These are phyloP conservation scores for Saimiri boliviensis DNA, from an alignment of 2,113 vertebrate species.

Conservation along the genomic window DNA sequence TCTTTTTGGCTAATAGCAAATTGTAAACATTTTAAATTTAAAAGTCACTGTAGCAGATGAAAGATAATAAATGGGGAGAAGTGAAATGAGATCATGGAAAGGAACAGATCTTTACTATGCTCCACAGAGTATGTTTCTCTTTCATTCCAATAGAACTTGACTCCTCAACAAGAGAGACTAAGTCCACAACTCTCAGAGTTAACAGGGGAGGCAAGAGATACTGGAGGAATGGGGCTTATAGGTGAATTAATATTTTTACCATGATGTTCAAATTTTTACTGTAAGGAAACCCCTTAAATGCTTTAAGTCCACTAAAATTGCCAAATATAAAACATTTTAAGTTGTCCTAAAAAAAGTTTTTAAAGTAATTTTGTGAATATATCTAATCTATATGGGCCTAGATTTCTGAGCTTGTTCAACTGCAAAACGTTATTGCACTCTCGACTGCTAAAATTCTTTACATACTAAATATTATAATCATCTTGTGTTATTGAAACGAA, in stretches of 20 bases:
- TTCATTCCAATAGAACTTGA: not conserved
- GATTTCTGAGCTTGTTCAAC: not conserved
- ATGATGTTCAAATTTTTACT: conserved; percentile 3
- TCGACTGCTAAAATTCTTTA: conserved; percentile 18
- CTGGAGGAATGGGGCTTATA: not conserved
- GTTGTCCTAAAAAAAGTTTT: not conserved
- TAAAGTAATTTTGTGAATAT: not conserved
- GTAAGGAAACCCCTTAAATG: not conserved
- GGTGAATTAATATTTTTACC: conserved; percentile 19
- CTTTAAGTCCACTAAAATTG: not conserved
- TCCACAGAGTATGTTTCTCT: not conserved
- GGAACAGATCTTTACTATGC: not conserved
- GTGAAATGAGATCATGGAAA: not conserved
- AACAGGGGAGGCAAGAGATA: not conserved
- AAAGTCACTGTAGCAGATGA: conserved; percentile 23
- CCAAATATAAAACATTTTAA: conserved; percentile 13
- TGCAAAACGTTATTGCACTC: not conserved
- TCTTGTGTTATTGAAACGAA: not conserved
- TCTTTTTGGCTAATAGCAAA: not conserved
- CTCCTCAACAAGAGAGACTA: not conserved
- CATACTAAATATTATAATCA: not conserved
- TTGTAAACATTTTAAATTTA: conserved; percentile 23
- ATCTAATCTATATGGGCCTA: not conserved
- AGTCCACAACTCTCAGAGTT: not conserved
- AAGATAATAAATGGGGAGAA: not conserved